Base-by-base conservation (phyloP, 2,797 vertebrate species). In the Esox lucius region DNA sequence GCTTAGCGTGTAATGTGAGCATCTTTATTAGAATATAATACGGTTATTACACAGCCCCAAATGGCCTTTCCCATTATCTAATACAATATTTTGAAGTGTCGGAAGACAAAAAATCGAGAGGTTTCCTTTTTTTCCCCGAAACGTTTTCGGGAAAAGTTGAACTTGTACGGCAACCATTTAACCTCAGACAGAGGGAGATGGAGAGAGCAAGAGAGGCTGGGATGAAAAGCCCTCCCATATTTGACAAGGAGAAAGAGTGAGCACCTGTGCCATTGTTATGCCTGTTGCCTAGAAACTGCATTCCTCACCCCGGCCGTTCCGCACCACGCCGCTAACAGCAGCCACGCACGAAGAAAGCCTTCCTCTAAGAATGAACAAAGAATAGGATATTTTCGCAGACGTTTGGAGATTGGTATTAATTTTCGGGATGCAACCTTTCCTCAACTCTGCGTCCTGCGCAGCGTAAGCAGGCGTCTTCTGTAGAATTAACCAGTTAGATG, bases 261-360 rank as follows among this genome's bases (percentile, higher is more conserved):
- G 92, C 91, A 94, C 92, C 93, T 95, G 93, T 93, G 89, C 93
- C 92, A 93, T 94, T 94, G 94, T 95, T 94, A 93, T 94, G 91
- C 92, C 91, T 94, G 94, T 95, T 94, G 92, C 94, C 92, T 93
- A 90, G 93, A 91, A 93, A 95, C 94, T 88, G 86, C 89, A 90
- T 91, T 91, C 89, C 90, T 91, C 87, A 86, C 56, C 56, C 17
- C 13, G 9, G 65, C 65, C 35, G 33, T n/a, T 31, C 33, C 28
- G 11, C 35, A 4, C 83, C 68, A 83, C 79, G 85, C 86, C 78
- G 87, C 81, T 78, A 90, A 81, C 77, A 84, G 88, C 91, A 91
- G 82, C 81, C 87, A 84, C 86, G 88, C 87, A 89, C 90, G 87
- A 91, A 93, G 89, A 91, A 90, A 91, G 68, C 81, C 79, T 77